Evolutionary conservation across 2,113 vertebrate species (phyloP).

Genomic region (Sialia sialis): DNA sequence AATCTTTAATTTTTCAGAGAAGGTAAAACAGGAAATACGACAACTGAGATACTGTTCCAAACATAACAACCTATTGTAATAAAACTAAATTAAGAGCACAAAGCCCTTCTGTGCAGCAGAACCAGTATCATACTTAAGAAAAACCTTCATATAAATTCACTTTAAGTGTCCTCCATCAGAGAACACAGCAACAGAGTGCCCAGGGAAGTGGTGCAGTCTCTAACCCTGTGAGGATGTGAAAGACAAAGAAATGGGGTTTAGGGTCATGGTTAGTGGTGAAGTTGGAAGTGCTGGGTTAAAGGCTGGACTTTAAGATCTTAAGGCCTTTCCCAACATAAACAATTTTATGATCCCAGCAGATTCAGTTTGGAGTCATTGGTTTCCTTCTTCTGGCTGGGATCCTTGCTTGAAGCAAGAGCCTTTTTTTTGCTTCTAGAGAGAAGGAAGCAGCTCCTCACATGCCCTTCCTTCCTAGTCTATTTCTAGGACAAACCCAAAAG

Average conservation of each 20-base stretch:
- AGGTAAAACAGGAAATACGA: background rate
- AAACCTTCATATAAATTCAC: background rate
- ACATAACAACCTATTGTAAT: background rate
- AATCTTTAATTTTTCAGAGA: background rate
- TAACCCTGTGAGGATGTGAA: background rate
- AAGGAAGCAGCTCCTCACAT: background rate
- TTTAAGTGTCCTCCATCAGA: background rate
- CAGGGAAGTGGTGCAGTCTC: background rate
- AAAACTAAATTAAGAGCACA: background rate
- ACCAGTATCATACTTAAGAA: background rate
- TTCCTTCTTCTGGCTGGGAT: background rate
- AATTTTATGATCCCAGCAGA: background rate
- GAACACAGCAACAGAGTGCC: background rate
- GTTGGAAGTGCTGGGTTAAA: background rate
- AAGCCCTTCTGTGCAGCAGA: background rate
- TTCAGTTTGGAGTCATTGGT: background rate
- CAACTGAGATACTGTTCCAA: background rate
- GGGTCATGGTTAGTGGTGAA: no score
- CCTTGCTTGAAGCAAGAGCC: background rate
- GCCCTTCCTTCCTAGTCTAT: no score
- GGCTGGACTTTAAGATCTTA: background rate
- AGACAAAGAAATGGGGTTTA: accelerated
- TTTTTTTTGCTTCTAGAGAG: no score
- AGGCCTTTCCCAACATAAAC: background rate
- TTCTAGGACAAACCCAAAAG: background rate